Base-by-base conservation (phyloP, 2,113 vertebrate genomes). In the Tamias sibiricus region DNA sequence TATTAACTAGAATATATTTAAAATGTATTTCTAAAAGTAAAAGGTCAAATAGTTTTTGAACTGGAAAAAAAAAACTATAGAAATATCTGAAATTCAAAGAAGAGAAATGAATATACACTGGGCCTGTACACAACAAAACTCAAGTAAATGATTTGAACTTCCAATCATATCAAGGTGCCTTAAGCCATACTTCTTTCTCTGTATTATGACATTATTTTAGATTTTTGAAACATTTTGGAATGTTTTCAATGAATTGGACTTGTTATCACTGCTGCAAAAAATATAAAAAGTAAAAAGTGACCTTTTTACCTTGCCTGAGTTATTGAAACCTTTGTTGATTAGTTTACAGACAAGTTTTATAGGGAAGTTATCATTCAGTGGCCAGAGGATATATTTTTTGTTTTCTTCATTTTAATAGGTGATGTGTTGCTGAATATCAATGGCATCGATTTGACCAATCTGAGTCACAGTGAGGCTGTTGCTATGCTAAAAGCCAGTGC, bases 361-460 rank as follows among this genome's bases (percentile, higher is more conserved):
- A 22, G 52, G 79, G 20, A 57, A 57, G 62, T 64, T 35, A n/a
- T 81, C 35, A 10, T n/a, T 24, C 44, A 30, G 47, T 49, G 37
- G 30, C 71, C 49, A 4, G 68, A n/a, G 79, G 20, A 49, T 35
- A 59, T 71, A 62, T 86, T 37, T 74, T 97, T 79, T 95, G 76
- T 1, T 91, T 82, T 20, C 0, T 0, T 5, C 47, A 88, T 88
- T 86, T 95, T 47, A 82, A 93, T 98, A 99, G 99, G 99, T 47
- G 99, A 99, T 47, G 98, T 99, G 52, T 98, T 99, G 95, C 98
- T 99, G 96, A 99, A 99, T 84, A 99, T 99, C 98, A 99, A 99
- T 0, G 99, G 99, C 76, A 99, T 99, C 64, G 99, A 99, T 94
- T 71, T 99, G 98, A 99, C 99, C 37, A 99, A 98, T 95, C 98